Evolutionary conservation across 2,888 invertebrate species (phyloP).

Genomic region (Tolmerus cingulatus): DNA sequence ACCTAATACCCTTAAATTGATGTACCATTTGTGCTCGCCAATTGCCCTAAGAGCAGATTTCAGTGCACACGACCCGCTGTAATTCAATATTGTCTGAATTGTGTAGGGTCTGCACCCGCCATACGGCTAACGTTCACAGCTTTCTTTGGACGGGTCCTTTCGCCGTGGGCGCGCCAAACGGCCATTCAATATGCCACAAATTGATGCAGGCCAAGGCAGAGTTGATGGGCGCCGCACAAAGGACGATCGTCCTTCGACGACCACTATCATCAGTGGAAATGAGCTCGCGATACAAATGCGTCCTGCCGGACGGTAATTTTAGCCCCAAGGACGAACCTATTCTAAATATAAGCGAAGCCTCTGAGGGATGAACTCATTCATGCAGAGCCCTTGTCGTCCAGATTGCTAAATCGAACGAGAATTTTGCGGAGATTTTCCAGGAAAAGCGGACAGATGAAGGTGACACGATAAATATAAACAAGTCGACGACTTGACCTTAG

Average conservation of each 20-base stretch:
- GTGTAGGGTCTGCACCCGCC: background rate
- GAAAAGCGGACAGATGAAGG: background rate
- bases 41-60: background rate
- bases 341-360: background rate
- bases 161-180: background rate
- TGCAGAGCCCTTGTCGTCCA: background rate
- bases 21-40: background rate
- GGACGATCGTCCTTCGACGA: background rate
- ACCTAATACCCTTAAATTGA: background rate
- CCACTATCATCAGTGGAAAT: background rate
- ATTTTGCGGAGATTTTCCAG: background rate
- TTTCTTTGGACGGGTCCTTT: background rate
- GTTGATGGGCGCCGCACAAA: background rate
- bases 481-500: conserved; percentile 4
- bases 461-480: background rate
- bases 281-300: background rate
- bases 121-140: background rate
- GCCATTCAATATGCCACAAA: background rate
- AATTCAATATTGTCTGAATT: background rate
- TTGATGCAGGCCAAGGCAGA: background rate
- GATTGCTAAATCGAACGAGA: background rate
- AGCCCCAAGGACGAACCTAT: background rate
- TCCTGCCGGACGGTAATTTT: background rate
- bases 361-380: background rate
- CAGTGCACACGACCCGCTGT: background rate